Conservation (phyloP, 2,888 invertebrate species). For the Andricus quercusramuli region DNA sequence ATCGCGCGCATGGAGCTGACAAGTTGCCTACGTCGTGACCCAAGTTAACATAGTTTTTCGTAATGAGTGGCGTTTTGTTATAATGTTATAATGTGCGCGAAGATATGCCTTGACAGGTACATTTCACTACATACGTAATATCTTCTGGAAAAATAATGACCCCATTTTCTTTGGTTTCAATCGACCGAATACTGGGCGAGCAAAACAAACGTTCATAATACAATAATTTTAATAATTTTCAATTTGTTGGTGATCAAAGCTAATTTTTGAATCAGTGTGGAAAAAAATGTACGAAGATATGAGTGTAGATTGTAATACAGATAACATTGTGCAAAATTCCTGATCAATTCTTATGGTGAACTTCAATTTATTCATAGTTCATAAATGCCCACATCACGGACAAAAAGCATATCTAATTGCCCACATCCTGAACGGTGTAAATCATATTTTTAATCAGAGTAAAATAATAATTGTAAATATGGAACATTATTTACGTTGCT, state of each 20-base stretch:
- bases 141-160: slow-evolving; percentile 24
- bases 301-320: too few relatives aligned
- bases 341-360: not conserved
- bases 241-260: too few relatives aligned
- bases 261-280: too few relatives aligned
- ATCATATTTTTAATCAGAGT: slow-evolving; percentile 29
- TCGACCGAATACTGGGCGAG: slow-evolving; percentile 12
- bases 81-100: slow-evolving; percentile 18
- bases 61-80: slow-evolving; percentile 35
- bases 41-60: slow-evolving; percentile 38
- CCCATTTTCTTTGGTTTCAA: slow-evolving; percentile 1
- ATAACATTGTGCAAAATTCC: not conserved
- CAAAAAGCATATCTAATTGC: slow-evolving; percentile 38
- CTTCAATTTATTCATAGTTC: not conserved
- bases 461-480: slow-evolving; percentile 27
- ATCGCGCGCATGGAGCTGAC: slow-evolving; percentile 23
- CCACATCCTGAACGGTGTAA: slow-evolving; percentile 21
- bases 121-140: slow-evolving; percentile 35
- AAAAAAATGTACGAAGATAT: too few relatives aligned
- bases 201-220: not conserved
- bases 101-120: slow-evolving; percentile 32
- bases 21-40: slow-evolving; percentile 28
- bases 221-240: too few relatives aligned
- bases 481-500: not conserved
- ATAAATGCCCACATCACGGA: slow-evolving; percentile 13